phyloP scores from a whole-genome alignment of 2,888 invertebrate genomes.

The Meiosimyza platycephala region DNA sequence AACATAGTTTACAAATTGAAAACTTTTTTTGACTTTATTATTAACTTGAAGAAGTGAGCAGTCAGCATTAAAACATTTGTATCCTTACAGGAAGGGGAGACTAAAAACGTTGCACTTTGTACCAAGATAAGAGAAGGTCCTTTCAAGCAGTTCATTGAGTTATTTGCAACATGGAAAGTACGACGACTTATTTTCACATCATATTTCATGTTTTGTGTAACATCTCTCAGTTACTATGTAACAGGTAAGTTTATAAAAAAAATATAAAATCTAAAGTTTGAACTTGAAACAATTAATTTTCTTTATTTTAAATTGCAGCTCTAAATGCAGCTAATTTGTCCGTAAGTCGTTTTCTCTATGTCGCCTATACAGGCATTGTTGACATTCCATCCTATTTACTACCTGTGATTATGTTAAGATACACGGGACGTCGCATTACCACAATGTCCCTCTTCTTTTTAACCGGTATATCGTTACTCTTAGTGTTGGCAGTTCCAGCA shows the following conservation, averaged over 20 bases:
- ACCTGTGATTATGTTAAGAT: slow-evolving; percentile 68
- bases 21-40: too few species aligned
- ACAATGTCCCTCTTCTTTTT: slow-evolving; percentile 67
- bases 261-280: background rate
- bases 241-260: slow-evolving; percentile 55
- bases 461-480: slow-evolving; percentile 68
- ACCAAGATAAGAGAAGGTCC: slow-evolving; percentile 59
- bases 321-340: slow-evolving; percentile 70
- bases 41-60: too few species aligned
- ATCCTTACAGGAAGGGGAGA: background rate
- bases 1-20: too few species aligned
- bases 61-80: too few species aligned
- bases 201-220: slow-evolving; percentile 67
- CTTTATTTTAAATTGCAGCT: slow-evolving; percentile 58
- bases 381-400: slow-evolving; percentile 71
- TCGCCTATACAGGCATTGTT: slow-evolving; percentile 69
- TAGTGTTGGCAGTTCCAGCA: slow-evolving; percentile 67
- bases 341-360: slow-evolving; percentile 69
- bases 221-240: slow-evolving; percentile 65
- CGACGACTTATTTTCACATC: slow-evolving; percentile 64
- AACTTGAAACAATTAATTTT: background rate
- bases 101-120: slow-evolving; percentile 45
- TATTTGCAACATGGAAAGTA: slow-evolving; percentile 60
- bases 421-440: slow-evolving; percentile 68
- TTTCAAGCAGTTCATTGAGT: slow-evolving; percentile 60